A percentile compares a stretch with the other conserved stretches of the same genome.
Evolutionary conservation across 2,888 invertebrate genomes (phyloP).

Genomic region (Pristionchus japonicus): DNA sequence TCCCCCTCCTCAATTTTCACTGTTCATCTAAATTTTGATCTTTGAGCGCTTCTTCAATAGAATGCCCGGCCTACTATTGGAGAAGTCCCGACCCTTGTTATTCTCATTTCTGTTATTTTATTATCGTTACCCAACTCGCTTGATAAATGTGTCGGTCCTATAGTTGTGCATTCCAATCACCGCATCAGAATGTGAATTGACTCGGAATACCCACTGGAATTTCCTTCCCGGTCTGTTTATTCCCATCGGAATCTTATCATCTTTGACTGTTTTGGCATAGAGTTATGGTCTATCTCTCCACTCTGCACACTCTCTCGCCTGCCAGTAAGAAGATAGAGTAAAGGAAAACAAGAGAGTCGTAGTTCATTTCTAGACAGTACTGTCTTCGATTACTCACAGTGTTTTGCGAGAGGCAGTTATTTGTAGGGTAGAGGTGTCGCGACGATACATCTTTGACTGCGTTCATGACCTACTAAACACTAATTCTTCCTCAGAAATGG

Average conservation of each 20-base stretch:
- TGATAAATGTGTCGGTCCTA: background rate
- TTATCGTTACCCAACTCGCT: too few relatives aligned
- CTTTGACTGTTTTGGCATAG: background rate
- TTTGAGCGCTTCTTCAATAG: too few relatives aligned
- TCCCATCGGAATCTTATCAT: slow-evolving; percentile 30
- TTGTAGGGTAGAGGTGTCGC: background rate
- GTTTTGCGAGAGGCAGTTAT: background rate
- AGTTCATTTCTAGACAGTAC: background rate
- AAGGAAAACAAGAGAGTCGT: background rate
- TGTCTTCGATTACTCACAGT: background rate
- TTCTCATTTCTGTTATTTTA: too few relatives aligned
- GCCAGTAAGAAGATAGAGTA: background rate
- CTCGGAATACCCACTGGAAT: background rate
- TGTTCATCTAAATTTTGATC: too few relatives aligned
- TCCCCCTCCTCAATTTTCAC: too few relatives aligned
- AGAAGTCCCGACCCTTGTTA: too few relatives aligned
- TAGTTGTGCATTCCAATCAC: too few relatives aligned
- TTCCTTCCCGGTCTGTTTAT: background rate
- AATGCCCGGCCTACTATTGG: too few relatives aligned
- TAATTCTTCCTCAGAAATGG: too few relatives aligned
- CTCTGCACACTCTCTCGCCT: background rate
- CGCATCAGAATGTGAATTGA: too few relatives aligned
- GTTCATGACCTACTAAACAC: background rate
- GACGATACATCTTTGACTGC: background rate
- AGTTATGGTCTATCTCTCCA: background rate